Conservation (phyloP, 2,888 invertebrate genomes). For the Drosophila atripex region DNA sequence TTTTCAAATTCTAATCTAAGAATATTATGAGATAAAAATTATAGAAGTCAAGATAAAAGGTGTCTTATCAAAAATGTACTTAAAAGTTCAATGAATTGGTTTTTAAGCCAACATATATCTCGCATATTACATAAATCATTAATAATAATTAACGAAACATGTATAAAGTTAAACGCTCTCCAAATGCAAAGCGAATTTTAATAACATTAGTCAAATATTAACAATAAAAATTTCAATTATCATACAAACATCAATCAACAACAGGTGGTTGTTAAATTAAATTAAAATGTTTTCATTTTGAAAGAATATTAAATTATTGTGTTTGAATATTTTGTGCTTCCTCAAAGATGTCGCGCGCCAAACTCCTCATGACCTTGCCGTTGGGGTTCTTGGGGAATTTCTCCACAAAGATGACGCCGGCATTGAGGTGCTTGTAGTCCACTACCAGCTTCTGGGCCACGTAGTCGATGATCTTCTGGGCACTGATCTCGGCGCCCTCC, state of each 20-base stretch:
- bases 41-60: no score
- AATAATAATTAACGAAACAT: background rate
- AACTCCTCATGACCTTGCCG: conserved; percentile 63
- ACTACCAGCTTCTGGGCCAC: conserved; percentile 53
- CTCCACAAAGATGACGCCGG: conserved; percentile 73
- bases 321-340: conserved; percentile 17
- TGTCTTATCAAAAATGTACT: no score
- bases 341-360: conserved; percentile 48
- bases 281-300: background rate
- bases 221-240: conserved; percentile 1
- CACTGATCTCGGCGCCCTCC: conserved; percentile 48
- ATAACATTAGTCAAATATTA: conserved; percentile 9
- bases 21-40: background rate
- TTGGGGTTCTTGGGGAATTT: conserved; percentile 69
- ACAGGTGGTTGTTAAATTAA: background rate
- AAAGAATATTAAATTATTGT: conserved; percentile 11
- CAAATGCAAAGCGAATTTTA: background rate
- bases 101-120: background rate
- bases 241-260: background rate
- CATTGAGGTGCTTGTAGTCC: conserved; percentile 71
- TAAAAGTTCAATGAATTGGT: background rate
- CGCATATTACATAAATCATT: background rate
- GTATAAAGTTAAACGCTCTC: background rate
- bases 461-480: conserved; percentile 53
- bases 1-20: background rate